Evolutionary conservation across 2,113 vertebrate genomes (phyloP), one percentile per base, ranked within the genome.

Genomic region (Tupaia tana): DNA sequence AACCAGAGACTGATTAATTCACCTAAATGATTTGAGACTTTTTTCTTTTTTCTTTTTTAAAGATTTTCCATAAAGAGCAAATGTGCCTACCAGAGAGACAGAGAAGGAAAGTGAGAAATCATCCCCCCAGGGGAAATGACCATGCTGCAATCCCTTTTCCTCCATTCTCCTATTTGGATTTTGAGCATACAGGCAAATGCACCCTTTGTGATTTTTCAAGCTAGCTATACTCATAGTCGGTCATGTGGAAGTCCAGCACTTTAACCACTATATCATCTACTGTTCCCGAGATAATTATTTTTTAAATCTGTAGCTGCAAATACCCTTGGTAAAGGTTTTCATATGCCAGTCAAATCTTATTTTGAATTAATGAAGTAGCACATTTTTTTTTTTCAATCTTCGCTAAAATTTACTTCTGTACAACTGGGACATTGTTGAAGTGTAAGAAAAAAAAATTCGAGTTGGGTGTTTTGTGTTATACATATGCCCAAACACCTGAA

Each of bases 331-430:
- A 80, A 90, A 43, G 14, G 75, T 15, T 66, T 78, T 69, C 70
- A 24, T 58, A 43, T 80, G 13, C 9, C 5, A 43, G 52, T 29
- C 7, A 24, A 52, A 61, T 14, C 27, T 92, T 78, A 73, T 84
- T 91, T 66, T 67, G 43, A 90, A 81, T 75, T 24, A 87, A 43
- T 71, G 66, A 91, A 56, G 3, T 34, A 88, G 31, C 1, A 59
- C 1, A 43, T 59, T 66, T 89, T 73, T 0, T 83, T 81, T 78
- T 92, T 80, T 79, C 20, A 56, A 14, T 29, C 19, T 81, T 81
- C 24, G 15, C 4, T 94, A 90, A 94, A 54, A 66, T 84, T 81
- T 95, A 61, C 13, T 59, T 86, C n/a, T 73, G 2, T 81, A 75
- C 14, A 87, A 58, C 20, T 31, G 2, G 27, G 14, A 29, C 77